phyloP scores from a whole-genome alignment of 2,888 invertebrate genomes.

The Diachrysia chrysitis region DNA sequence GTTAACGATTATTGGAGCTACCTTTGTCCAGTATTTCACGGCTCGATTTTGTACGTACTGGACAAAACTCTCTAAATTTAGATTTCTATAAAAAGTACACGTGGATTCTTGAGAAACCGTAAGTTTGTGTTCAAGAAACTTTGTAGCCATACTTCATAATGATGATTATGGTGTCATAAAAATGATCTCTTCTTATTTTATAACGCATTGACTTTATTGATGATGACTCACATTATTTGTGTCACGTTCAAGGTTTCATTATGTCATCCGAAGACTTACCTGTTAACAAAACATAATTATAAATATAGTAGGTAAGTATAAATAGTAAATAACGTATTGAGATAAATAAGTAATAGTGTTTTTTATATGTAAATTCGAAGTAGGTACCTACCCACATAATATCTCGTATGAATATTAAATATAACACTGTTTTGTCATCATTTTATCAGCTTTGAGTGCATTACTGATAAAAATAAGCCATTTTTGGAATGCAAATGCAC shows the following conservation, averaged over 20 bases:
- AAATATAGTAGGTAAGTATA: slow-evolving; percentile 25
- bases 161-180: slow-evolving; percentile 18
- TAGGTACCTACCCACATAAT: not conserved
- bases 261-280: slow-evolving; percentile 62
- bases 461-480: not conserved
- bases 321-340: slow-evolving; percentile 1
- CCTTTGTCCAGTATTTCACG: slow-evolving; percentile 70
- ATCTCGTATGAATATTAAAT: not conserved
- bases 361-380: not conserved
- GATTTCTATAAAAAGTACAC: slow-evolving; percentile 77
- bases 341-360: not conserved
- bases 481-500: not conserved
- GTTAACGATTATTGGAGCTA: slow-evolving; percentile 39
- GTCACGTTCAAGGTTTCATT: slow-evolving; percentile 68
- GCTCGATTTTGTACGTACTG: slow-evolving; percentile 66
- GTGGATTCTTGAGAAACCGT: slow-evolving; percentile 72
- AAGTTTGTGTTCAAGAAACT: slow-evolving; percentile 49
- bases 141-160: slow-evolving; percentile 32
- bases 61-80: slow-evolving; percentile 76
- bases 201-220: slow-evolving; percentile 24
- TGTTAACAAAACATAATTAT: slow-evolving; percentile 60
- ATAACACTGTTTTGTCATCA: not conserved
- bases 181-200: slow-evolving; percentile 22
- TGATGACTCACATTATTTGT: slow-evolving; percentile 61
- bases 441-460: slow-evolving; percentile 1